Evolutionary conservation across 1,140 invertebrate genomes (phyloP).

Genomic region (Aphidius gifuensis): DNA sequence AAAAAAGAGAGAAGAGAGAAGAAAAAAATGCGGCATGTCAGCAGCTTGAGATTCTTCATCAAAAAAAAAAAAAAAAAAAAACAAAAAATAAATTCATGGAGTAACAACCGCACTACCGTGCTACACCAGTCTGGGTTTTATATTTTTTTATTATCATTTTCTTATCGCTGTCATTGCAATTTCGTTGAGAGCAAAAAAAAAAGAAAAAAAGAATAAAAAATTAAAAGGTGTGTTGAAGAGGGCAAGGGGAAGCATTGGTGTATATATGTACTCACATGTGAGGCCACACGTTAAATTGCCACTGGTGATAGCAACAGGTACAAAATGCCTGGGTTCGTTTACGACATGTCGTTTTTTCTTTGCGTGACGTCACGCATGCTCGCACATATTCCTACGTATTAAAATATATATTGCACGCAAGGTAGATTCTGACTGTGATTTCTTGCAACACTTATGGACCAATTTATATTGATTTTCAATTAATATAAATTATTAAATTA

Average conservation of each 20-base stretch:
- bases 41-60: no score
- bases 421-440: conserved; percentile 5
- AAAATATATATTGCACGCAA: conserved; percentile 11
- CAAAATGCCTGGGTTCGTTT: conserved; percentile 7
- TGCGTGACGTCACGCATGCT: conserved; percentile 20
- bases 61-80: no score
- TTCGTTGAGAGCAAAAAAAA: not conserved
- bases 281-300: not conserved
- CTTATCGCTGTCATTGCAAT: not conserved
- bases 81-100: no score
- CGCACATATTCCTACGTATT: conserved; percentile 8
- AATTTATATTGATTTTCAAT: no score
- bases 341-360: conserved; percentile 6
- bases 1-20: no score
- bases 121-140: conserved; percentile 14
- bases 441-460: no score
- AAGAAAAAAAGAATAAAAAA: not conserved
- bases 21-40: no score
- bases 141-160: conserved; percentile 14
- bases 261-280: conserved; percentile 2
- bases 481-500: no score
- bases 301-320: conserved; percentile 6
- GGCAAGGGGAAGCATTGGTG: not conserved
- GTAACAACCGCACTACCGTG: conserved; percentile 22
- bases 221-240: not conserved